These are phyloP conservation scores for Xiphydria camelus DNA, from an alignment of 2,888 invertebrate species.

Conservation along the genomic window DNA sequence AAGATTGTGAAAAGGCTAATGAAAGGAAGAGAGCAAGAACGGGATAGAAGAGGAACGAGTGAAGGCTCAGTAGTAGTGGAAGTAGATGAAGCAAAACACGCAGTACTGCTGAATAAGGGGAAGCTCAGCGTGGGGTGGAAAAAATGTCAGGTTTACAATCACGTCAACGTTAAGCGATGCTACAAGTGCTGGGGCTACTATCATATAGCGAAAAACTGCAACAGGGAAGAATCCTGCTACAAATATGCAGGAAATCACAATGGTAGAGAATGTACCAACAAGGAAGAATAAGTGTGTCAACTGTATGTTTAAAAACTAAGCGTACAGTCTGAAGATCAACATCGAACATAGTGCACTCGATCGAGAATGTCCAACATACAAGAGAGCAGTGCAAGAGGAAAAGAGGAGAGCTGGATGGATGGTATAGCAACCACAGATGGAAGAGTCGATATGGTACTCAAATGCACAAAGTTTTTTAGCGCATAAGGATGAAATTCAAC, in stretches of 20 bases:
- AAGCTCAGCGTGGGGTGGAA: slow-evolving; percentile 19
- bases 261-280: slow-evolving; percentile 7
- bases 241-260: slow-evolving; percentile 19
- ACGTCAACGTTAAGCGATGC: slow-evolving; percentile 13
- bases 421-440: too few relatives aligned
- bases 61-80: slow-evolving; percentile 7
- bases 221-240: slow-evolving; percentile 13
- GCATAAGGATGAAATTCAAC: too few relatives aligned
- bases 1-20: slow-evolving; percentile 10
- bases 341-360: too few relatives aligned
- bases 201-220: slow-evolving; percentile 20
- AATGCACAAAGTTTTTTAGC: too few relatives aligned
- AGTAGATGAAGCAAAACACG: slow-evolving; percentile 10
- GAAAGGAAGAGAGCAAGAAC: neutral
- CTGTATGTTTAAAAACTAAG: slow-evolving; percentile 13
- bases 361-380: too few relatives aligned
- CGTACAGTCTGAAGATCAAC: slow-evolving; percentile 6
- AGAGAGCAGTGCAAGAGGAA: too few relatives aligned
- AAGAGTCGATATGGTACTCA: too few relatives aligned
- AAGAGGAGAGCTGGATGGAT: too few relatives aligned
- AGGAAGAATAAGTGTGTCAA: slow-evolving; percentile 17
- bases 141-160: slow-evolving; percentile 14
- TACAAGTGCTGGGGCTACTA: slow-evolving; percentile 14
- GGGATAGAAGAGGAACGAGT: too few relatives aligned
- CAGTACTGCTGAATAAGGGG: slow-evolving; percentile 6